Conservation (phyloP, 2,888 invertebrate genomes). For the Dione vanillae region DNA sequence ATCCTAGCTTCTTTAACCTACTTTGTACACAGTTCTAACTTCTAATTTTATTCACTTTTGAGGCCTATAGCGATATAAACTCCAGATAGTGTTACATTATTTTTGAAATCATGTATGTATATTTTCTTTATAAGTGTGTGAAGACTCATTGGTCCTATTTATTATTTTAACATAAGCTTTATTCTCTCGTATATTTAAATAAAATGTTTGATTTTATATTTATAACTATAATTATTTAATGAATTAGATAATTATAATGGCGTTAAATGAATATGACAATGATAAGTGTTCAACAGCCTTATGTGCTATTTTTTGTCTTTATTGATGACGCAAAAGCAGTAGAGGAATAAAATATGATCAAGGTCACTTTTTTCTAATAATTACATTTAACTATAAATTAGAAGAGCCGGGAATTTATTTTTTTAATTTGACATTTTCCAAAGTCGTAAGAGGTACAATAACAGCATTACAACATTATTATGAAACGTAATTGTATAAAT, state of each 20-base stretch:
- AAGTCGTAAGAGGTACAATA: constrained; percentile 70
- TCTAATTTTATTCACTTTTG: constrained; percentile 27
- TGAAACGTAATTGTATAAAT: constrained; percentile 58
- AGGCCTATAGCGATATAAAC: constrained; percentile 26
- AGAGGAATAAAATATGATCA: constrained; percentile 77
- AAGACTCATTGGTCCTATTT: constrained; percentile 27
- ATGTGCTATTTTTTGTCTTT: constrained; percentile 53
- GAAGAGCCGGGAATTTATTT: constrained; percentile 60
- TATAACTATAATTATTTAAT: constrained; percentile 2
- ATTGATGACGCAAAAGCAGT: constrained; percentile 69
- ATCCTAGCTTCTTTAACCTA: constrained; percentile 67
- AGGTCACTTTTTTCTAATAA: constrained; percentile 82
- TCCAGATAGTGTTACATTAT: constrained; percentile 7
- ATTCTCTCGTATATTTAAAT: constrained; percentile 2
- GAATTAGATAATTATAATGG: not conserved
- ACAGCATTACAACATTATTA: constrained; percentile 65
- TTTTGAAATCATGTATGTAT: not conserved
- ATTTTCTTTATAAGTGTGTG: constrained; percentile 22
- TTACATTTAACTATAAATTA: constrained; percentile 74
- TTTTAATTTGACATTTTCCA: constrained; percentile 56
- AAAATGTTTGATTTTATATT: not conserved
- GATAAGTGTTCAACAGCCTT: constrained; percentile 34
- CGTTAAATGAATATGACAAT: constrained; percentile 7
- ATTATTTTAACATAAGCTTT: constrained; percentile 14
- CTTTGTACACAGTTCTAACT: constrained; percentile 71